These are phyloP conservation scores for Galendromus occidentalis DNA, from an alignment of 1,140 invertebrate species.

Conservation along the genomic window DNA sequence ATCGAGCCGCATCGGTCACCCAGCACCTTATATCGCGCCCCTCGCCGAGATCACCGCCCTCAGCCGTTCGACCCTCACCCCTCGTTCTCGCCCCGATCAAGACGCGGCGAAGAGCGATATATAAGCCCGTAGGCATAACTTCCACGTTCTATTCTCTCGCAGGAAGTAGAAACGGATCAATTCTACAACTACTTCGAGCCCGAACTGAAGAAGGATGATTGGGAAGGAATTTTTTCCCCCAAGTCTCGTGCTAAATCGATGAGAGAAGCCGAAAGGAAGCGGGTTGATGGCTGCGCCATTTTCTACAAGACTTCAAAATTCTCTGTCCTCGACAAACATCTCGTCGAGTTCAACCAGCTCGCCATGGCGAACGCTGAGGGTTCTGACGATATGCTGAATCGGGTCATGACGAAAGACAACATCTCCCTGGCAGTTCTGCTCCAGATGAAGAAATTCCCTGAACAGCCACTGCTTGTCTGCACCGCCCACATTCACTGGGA, in stretches of 20 bases:
- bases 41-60: too few relatives aligned
- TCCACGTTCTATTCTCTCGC: slow-evolving; percentile 22
- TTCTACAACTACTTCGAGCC: slow-evolving; percentile 92
- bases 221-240: slow-evolving; percentile 94
- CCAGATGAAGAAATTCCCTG: slow-evolving; percentile 68
- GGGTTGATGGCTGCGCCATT: slow-evolving; percentile 97
- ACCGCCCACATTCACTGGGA: slow-evolving; percentile 99
- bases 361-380: slow-evolving; percentile 96
- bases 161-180: slow-evolving; percentile 98
- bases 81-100: too few relatives aligned
- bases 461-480: slow-evolving; percentile 76
- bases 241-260: slow-evolving; percentile 97
- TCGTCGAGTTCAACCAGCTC: slow-evolving; percentile 92
- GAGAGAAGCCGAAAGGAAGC: slow-evolving; percentile 84
- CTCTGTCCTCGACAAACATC: slow-evolving; percentile 73
- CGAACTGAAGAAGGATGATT: slow-evolving; percentile 70
- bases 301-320: slow-evolving; percentile 83
- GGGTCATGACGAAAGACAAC: slow-evolving; percentile 99
- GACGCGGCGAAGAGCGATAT: too few relatives aligned
- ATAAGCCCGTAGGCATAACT: too few relatives aligned
- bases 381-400: slow-evolving; percentile 92
- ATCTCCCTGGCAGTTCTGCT: slow-evolving; percentile 85
- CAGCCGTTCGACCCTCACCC: too few relatives aligned
- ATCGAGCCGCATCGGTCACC: too few relatives aligned
- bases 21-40: too few relatives aligned